phyloP scores from a whole-genome alignment of 2,888 invertebrate genomes.

The Cybosia mesomella region DNA sequence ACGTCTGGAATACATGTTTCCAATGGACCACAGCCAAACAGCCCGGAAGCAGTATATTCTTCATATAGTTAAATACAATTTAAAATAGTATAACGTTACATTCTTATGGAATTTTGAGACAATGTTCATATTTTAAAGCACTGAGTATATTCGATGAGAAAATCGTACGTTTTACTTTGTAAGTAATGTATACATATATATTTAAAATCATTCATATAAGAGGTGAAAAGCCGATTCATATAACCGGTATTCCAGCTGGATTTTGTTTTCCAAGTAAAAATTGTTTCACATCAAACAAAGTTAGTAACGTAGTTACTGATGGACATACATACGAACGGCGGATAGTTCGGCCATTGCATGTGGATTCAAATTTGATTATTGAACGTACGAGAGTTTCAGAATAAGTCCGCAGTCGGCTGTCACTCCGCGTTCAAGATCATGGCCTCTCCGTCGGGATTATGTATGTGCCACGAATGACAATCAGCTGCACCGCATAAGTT shows the following conservation, averaged over 20 bases:
- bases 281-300: slow-evolving; percentile 34
- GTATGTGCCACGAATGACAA: slow-evolving; percentile 78
- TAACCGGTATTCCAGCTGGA: slow-evolving; percentile 22
- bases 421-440: slow-evolving; percentile 76
- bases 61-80: too few relatives aligned
- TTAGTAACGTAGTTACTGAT: slow-evolving; percentile 50
- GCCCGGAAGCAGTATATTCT: too few relatives aligned
- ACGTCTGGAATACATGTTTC: too few relatives aligned
- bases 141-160: too few relatives aligned
- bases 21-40: too few relatives aligned
- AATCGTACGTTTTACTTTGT: too few relatives aligned
- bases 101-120: too few relatives aligned
- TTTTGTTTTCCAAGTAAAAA: slow-evolving; percentile 32
- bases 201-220: too few relatives aligned
- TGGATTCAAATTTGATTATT: slow-evolving; percentile 57
- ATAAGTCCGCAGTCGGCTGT: slow-evolving; percentile 66
- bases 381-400: slow-evolving; percentile 61
- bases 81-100: too few relatives aligned
- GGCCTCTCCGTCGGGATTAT: slow-evolving; percentile 75
- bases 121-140: too few relatives aligned
- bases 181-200: too few relatives aligned
- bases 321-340: slow-evolving; percentile 44
- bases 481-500: slow-evolving; percentile 70
- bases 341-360: slow-evolving; percentile 17
- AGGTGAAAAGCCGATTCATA: background rate